These are phyloP conservation scores for Spodoptera exigua DNA, from an alignment of 2,888 invertebrate genomes.

Conservation along the genomic window DNA sequence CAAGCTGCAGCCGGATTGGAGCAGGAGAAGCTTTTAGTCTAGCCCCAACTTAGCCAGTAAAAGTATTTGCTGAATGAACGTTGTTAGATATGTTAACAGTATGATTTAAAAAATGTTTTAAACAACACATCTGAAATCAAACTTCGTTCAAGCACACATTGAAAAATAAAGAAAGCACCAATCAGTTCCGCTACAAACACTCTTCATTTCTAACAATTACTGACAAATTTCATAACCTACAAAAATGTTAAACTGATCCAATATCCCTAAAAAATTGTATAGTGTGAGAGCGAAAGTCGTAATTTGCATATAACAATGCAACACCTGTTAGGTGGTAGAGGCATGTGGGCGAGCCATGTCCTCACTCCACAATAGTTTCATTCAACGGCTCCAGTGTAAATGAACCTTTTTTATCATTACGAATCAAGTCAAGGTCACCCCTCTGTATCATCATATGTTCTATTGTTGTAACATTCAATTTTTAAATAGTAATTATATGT, in stretches of 20 bases:
- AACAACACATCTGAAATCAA: too few species aligned
- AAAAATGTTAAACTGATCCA: constrained; percentile 44
- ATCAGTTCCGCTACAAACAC: constrained; percentile 28
- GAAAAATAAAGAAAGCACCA: neutral
- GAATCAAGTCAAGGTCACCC: constrained; percentile 82
- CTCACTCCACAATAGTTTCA: constrained; percentile 76
- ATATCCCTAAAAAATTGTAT: constrained; percentile 76
- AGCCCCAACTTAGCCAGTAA: too few species aligned
- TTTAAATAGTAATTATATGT: constrained; percentile 54
- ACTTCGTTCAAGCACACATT: too few species aligned
- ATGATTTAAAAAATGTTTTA: too few species aligned
- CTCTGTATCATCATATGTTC: constrained; percentile 78
- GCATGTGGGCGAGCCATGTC: constrained; percentile 82
- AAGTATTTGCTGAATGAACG: too few species aligned
- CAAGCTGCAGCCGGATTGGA: too few species aligned
- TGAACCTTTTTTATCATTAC: constrained; percentile 88
- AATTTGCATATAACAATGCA: constrained; percentile 89
- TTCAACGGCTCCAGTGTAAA: constrained; percentile 88
- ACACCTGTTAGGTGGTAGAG: constrained; percentile 81
- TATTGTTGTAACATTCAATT: constrained; percentile 51
- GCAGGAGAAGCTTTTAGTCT: too few species aligned
- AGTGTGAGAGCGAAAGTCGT: constrained; percentile 84
- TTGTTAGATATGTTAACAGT: too few species aligned
- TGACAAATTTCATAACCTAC: constrained; percentile 28
- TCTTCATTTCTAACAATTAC: constrained; percentile 48